These are phyloP conservation scores for Xestia c-nigrum DNA, from an alignment of 2,888 invertebrate genomes.

Conservation along the genomic window DNA sequence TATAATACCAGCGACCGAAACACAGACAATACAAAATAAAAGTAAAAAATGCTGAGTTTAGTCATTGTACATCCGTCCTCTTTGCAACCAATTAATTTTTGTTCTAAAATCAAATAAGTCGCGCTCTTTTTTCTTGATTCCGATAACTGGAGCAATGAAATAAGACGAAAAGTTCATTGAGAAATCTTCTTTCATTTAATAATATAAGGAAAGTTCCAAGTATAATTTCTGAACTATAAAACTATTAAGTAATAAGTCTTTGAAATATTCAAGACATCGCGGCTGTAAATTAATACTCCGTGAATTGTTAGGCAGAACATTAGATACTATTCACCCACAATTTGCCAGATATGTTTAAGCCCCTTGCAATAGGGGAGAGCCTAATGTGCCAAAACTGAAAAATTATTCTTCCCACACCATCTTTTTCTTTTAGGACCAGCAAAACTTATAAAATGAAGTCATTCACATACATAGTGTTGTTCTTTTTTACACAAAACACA, in stretches of 20 bases:
- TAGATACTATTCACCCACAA: not conserved
- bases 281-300: not conserved
- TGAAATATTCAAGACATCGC: not conserved
- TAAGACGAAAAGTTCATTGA: not conserved
- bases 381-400: not conserved
- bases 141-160: not conserved
- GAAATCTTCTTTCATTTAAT: not conserved
- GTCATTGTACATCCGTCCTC: constrained; percentile 64
- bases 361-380: not conserved
- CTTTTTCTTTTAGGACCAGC: not conserved
- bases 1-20: constrained; percentile 64
- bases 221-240: not conserved
- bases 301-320: not conserved
- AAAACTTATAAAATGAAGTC: constrained; percentile 61
- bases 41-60: constrained; percentile 45
- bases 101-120: constrained; percentile 48
- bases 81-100: constrained; percentile 41
- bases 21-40: constrained; percentile 63
- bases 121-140: constrained; percentile 35
- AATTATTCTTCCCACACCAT: no score
- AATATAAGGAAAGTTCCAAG: not conserved
- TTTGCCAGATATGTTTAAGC: not conserved
- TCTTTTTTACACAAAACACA: constrained; percentile 61
- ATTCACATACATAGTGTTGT: constrained; percentile 53
- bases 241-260: not conserved